These are phyloP conservation scores for Epinephelus moara DNA, from an alignment of 2,113 vertebrate genomes.

Conservation along the genomic window DNA sequence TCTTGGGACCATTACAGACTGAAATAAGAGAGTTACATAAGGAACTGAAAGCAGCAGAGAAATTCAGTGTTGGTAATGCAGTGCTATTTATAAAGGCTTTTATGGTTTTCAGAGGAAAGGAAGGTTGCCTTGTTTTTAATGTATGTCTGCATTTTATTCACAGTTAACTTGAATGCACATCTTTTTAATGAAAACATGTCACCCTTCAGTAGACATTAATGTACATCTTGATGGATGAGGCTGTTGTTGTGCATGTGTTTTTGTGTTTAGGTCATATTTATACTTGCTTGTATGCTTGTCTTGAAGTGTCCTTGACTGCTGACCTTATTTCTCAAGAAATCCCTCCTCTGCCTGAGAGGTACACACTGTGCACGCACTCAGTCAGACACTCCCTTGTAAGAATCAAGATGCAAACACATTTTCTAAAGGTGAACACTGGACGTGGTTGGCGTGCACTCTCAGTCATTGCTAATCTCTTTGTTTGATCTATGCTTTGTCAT, in stretches of 20 bases:
- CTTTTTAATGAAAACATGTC: too few species aligned
- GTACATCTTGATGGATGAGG: neutral
- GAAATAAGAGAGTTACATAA: neutral
- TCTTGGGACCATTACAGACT: neutral
- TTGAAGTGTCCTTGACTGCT: constrained; percentile 20
- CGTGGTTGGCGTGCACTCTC: neutral
- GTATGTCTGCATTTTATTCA: neutral
- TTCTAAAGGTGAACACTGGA: constrained; percentile 25
- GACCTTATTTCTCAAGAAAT: constrained; percentile 15
- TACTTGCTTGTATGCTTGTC: neutral
- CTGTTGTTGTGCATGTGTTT: neutral
- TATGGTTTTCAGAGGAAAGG: neutral
- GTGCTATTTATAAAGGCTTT: neutral
- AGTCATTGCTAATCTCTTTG: constrained; percentile 34
- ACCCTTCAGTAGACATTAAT: neutral
- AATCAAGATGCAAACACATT: constrained; percentile 22
- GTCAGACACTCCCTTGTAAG: neutral
- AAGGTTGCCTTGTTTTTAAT: neutral
- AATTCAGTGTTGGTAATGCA: neutral
- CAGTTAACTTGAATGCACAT: neutral
- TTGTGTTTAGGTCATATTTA: neutral
- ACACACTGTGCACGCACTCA: neutral
- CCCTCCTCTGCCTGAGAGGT: neutral
- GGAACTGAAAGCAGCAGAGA: neutral
- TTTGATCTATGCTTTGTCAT: constrained; percentile 51